These are phyloP conservation scores for Papilio polytes DNA, from an alignment of 1,140 invertebrate species.

Conservation along the genomic window DNA sequence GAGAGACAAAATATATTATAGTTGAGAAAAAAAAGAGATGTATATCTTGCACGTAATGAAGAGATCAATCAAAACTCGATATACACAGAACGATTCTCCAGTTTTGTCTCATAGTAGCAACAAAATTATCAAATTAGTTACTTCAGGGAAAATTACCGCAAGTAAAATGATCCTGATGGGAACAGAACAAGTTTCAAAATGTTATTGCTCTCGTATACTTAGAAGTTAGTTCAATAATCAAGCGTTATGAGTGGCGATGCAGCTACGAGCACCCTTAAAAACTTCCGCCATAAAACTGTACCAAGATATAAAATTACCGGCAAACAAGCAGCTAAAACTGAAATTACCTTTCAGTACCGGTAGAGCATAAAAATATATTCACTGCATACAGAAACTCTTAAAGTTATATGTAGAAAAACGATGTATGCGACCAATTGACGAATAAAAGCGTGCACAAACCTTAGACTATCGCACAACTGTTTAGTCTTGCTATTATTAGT, in stretches of 20 bases:
- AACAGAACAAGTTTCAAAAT: constrained; percentile 13
- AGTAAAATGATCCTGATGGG: not conserved
- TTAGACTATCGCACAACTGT: too few species aligned
- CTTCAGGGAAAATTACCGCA: not conserved
- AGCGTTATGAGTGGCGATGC: constrained; percentile 17
- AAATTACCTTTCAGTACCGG: not conserved
- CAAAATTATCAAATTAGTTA: not conserved
- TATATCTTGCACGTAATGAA: not conserved
- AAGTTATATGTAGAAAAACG: not conserved
- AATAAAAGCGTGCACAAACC: too few species aligned
- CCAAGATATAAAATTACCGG: constrained; percentile 7
- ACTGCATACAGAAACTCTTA: not conserved
- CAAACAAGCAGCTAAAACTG: constrained; percentile 1
- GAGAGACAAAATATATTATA: not conserved
- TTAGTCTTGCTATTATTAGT: too few species aligned
- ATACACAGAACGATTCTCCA: not conserved
- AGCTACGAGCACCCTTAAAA: constrained; percentile 14
- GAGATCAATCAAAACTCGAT: not conserved
- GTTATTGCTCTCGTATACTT: constrained; percentile 4
- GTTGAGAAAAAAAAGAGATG: not conserved
- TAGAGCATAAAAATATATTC: not conserved
- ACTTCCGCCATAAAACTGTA: constrained; percentile 12
- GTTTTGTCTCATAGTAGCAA: not conserved
- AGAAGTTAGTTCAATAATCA: constrained; percentile 14
- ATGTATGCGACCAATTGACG: not conserved